These are phyloP conservation scores for Eolophus roseicapilla DNA, from an alignment of 2,113 vertebrate genomes.

Conservation along the genomic window DNA sequence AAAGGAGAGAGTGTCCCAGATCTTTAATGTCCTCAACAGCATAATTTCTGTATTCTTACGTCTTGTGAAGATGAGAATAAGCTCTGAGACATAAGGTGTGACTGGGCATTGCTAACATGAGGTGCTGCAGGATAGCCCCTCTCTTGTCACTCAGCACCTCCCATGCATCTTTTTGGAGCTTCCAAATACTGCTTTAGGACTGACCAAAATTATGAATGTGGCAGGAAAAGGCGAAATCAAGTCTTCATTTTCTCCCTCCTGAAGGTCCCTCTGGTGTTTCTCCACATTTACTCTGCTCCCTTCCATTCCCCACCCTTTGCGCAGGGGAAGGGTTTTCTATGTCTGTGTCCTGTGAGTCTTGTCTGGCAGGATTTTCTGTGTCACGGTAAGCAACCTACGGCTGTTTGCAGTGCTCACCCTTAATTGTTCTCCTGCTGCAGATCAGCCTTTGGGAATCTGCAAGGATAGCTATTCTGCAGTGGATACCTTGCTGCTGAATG, in stretches of 20 bases:
- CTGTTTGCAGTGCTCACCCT: not conserved
- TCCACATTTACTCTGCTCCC: not conserved
- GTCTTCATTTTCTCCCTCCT: not conserved
- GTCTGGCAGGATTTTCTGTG: not conserved
- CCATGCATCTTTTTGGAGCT: not conserved
- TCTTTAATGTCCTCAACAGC: not conserved
- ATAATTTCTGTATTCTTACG: not conserved
- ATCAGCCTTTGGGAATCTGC: not conserved
- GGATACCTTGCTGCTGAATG: not conserved
- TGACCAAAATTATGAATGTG: not conserved
- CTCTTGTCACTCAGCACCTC: not conserved
- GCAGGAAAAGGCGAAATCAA: not conserved
- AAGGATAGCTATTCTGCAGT: not conserved
- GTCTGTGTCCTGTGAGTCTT: not conserved
- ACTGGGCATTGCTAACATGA: not conserved
- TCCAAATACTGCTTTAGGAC: not conserved
- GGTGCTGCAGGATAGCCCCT: not conserved
- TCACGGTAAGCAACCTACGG: not conserved
- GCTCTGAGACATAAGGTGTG: not conserved
- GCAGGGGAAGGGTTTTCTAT: not conserved
- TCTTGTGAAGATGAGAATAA: not conserved
- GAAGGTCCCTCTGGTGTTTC: not conserved
- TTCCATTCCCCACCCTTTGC: fast-evolving
- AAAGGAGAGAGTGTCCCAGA: not conserved
- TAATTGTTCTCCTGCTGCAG: not conserved